Percentiles rank a stretch among this genome's conserved stretches.
These are phyloP conservation scores for Apaloderma vittatum DNA, from an alignment of 2,113 vertebrate genomes.

Conservation along the genomic window DNA sequence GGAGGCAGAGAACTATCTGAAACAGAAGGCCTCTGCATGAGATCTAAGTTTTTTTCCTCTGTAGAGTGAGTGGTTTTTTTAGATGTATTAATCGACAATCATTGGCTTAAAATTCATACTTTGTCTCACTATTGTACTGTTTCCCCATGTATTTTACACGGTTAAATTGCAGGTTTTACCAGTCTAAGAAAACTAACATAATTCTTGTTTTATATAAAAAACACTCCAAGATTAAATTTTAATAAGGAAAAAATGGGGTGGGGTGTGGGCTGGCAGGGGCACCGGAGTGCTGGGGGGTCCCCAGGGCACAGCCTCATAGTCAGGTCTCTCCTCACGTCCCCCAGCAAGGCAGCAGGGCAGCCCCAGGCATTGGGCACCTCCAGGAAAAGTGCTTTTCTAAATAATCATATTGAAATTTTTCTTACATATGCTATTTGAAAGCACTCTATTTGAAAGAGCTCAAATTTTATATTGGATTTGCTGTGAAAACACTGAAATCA, in stretches of 20 bases:
- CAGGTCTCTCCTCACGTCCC: not conserved
- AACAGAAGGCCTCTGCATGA: constrained; percentile 19
- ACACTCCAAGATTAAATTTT: not conserved
- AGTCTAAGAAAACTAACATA: not conserved
- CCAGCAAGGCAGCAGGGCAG: not conserved
- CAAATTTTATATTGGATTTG: not conserved
- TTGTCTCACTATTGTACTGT: not conserved
- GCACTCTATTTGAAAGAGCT: not conserved
- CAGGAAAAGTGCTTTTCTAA: not conserved
- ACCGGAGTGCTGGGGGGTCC: fast-evolving
- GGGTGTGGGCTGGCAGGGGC: not conserved
- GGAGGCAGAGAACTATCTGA: constrained; percentile 12
- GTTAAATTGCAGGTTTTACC: not conserved
- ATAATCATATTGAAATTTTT: not conserved
- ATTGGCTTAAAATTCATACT: not conserved
- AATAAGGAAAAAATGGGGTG: not conserved
- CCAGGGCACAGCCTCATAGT: fast-evolving
- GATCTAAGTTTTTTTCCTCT: not conserved
- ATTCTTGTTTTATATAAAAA: not conserved
- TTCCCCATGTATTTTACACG: not conserved
- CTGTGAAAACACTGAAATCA: not conserved
- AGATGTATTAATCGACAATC: not conserved
- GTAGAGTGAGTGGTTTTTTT: not conserved
- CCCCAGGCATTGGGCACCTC: not conserved
- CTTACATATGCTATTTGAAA: not conserved